A percentile compares a stretch with the other conserved stretches of the same genome.
These are phyloP conservation scores for Cremastobaeus sp. DNA, from an alignment of 2,888 invertebrate genomes.

Conservation along the genomic window DNA sequence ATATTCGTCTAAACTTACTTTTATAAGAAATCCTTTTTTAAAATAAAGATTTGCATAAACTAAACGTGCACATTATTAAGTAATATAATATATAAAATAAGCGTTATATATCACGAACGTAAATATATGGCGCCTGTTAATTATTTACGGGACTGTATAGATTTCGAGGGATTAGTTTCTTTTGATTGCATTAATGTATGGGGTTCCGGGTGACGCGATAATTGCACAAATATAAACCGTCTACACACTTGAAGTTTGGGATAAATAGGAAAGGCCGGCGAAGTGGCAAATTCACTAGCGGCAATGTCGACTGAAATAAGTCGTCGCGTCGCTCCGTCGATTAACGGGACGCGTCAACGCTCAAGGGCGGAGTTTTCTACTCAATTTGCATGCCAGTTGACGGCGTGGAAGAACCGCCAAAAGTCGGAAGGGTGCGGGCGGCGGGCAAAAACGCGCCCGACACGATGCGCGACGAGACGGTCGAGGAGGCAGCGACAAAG, in stretches of 20 bases:
- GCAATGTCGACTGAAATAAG: constrained; percentile 46
- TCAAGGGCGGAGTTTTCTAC: constrained; percentile 66
- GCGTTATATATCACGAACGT: too few species aligned
- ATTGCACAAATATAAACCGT: constrained; percentile 17
- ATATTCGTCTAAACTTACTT: too few species aligned
- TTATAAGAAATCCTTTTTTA: too few species aligned
- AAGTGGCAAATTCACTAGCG: constrained; percentile 51
- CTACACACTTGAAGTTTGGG: too few species aligned
- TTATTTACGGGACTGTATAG: too few species aligned
- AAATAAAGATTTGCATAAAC: too few species aligned
- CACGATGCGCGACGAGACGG: not conserved
- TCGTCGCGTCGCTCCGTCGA: constrained; percentile 49
- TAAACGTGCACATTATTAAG: too few species aligned
- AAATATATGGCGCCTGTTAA: too few species aligned
- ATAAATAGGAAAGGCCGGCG: constrained; percentile 31
- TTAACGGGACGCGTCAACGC: constrained; percentile 63
- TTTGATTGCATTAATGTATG: too few species aligned
- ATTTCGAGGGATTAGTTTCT: too few species aligned
- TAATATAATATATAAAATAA: too few species aligned
- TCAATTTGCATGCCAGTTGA: constrained; percentile 64
- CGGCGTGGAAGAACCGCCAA: constrained; percentile 31
- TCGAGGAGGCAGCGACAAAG: constrained; percentile 1
- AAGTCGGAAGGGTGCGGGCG: constrained; percentile 8
- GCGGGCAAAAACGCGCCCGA: not conserved
- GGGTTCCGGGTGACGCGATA: not conserved